phyloP scores from a whole-genome alignment of 2,888 invertebrate genomes.

The Aproaerema taeniolella region DNA sequence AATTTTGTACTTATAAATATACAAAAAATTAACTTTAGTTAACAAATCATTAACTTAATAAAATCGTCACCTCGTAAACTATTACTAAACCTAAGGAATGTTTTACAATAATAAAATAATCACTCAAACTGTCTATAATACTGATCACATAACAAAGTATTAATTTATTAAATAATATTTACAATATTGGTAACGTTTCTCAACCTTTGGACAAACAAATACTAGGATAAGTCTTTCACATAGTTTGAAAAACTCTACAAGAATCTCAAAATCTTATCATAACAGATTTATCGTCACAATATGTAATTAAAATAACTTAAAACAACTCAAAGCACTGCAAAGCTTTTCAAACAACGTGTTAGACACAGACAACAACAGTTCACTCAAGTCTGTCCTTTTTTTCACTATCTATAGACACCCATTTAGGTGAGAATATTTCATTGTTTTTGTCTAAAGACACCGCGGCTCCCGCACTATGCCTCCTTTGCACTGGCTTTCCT shows the following conservation, averaged over 20 bases:
- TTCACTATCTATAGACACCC: constrained; percentile 41
- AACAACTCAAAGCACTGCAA: too few relatives aligned
- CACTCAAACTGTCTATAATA: constrained; percentile 45
- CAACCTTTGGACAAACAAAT: constrained; percentile 23
- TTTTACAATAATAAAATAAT: constrained; percentile 21
- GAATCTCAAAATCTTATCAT: too few relatives aligned
- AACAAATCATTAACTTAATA: constrained; percentile 11
- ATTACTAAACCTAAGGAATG: constrained; percentile 40
- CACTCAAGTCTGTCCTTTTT: constrained; percentile 21
- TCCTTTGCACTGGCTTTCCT: constrained; percentile 50
- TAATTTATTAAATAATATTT: constrained; percentile 15
- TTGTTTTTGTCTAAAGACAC: constrained; percentile 56
- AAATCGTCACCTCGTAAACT: constrained; percentile 40
- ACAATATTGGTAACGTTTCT: constrained; percentile 21
- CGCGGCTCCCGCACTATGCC: constrained; percentile 61
- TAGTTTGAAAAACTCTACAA: too few relatives aligned
- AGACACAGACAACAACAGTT: constrained; percentile 21
- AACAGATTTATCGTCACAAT: too few relatives aligned
- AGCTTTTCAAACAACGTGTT: too few relatives aligned
- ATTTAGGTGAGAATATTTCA: constrained; percentile 35
- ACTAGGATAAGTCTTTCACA: too few relatives aligned
- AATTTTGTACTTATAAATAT: constrained; percentile 19
- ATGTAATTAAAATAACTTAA: too few relatives aligned
- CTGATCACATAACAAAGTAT: constrained; percentile 48
- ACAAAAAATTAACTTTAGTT: constrained; percentile 10